Evolutionary conservation across 2,113 vertebrate genomes (phyloP).

Genomic region (Lathamus discolor): DNA sequence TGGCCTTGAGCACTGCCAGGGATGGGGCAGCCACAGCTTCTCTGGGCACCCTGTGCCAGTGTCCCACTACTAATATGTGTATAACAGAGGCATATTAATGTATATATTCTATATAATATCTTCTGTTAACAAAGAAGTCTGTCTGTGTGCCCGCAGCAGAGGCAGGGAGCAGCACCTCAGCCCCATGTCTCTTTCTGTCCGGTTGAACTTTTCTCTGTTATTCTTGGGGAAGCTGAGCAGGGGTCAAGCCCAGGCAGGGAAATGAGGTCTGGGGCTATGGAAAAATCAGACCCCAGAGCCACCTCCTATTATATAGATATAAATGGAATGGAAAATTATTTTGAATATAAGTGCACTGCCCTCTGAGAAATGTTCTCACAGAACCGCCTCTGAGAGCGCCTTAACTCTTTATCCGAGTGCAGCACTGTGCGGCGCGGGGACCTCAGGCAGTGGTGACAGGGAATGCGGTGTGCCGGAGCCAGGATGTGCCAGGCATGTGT

Average conservation of each 20-base stretch:
- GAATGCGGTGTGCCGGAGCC: background rate
- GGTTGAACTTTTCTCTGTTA: slow-evolving; percentile 29
- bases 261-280: slow-evolving; percentile 64
- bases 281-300: slow-evolving; percentile 69
- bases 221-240: slow-evolving; percentile 50
- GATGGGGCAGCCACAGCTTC: background rate
- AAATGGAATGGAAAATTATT: slow-evolving; percentile 79
- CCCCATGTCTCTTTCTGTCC: background rate
- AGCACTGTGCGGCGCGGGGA: background rate
- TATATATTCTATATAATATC: background rate
- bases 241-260: slow-evolving; percentile 58
- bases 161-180: background rate
- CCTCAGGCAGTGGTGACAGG: background rate
- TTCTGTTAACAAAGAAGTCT: background rate
- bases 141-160: background rate
- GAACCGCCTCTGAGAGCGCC: slow-evolving; percentile 12
- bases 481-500: background rate
- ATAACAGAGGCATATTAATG: background rate
- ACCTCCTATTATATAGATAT: slow-evolving; percentile 74
- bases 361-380: slow-evolving; percentile 76
- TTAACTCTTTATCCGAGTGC: slow-evolving; percentile 48
- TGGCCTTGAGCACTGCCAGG: fast-evolving
- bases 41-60: background rate
- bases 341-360: slow-evolving; percentile 68
- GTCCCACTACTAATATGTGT: background rate